Percentiles rank a stretch among this genome's conserved stretches.
Conservation (phyloP, 2,797 vertebrate genomes). For the Catostomus latipinnis region DNA sequence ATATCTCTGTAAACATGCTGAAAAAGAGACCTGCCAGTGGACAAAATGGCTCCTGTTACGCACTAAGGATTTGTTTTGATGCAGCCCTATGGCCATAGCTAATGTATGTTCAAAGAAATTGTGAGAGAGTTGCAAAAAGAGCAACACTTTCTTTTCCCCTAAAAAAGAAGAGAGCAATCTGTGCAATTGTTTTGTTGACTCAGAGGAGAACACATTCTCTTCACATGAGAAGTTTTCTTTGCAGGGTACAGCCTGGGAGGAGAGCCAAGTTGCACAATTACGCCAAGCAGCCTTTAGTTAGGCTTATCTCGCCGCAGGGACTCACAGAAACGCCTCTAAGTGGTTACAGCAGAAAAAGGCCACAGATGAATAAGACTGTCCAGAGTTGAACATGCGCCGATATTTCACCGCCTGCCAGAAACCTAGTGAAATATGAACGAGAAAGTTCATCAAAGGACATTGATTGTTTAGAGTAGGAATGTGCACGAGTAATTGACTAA, state of each 20-base stretch:
- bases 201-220: slow-evolving; percentile 50
- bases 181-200: slow-evolving; percentile 45
- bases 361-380: too few species aligned
- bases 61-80: background rate
- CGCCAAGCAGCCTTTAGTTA: slow-evolving; percentile 44
- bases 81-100: background rate
- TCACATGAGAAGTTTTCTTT: slow-evolving; percentile 59
- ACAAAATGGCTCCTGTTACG: background rate
- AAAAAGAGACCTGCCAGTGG: background rate
- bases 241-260: slow-evolving; percentile 46
- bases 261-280: slow-evolving; percentile 61
- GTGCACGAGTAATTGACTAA: too few species aligned
- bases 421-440: too few species aligned
- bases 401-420: too few species aligned
- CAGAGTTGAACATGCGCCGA: too few species aligned
- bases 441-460: too few species aligned
- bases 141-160: slow-evolving; percentile 6
- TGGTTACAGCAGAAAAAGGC: too few species aligned
- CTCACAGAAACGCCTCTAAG: too few species aligned
- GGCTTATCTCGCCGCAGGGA: too few species aligned
- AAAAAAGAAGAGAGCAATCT: slow-evolving; percentile 30
- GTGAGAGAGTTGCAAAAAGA: background rate
- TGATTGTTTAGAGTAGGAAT: too few species aligned
- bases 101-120: background rate
- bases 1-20: background rate